Evolutionary conservation across 92 coral and sea anemone genomes (phyloP).

Genomic region (Anthopleura xanthogrammica): DNA sequence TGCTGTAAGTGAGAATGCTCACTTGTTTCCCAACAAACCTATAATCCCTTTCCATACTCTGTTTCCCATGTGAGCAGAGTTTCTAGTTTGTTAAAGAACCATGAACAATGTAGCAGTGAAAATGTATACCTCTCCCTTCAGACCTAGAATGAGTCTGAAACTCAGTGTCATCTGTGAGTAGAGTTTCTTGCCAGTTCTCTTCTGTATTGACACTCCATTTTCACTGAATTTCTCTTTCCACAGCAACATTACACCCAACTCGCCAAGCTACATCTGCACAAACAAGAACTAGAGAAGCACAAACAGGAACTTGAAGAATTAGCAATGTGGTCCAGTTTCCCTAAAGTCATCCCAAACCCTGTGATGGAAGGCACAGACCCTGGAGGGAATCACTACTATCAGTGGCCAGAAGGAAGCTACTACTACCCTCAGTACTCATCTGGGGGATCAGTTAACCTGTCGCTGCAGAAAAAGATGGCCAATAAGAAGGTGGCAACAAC

Average conservation of each 20-base stretch:
- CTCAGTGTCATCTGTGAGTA: too few species aligned
- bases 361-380: constrained; percentile 22
- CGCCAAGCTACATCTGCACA: constrained; percentile 89
- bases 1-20: too few species aligned
- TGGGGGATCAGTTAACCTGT: constrained; percentile 65
- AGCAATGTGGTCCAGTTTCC: constrained; percentile 83
- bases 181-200: not conserved
- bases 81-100: too few species aligned
- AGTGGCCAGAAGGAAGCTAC: not conserved
- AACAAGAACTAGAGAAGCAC: constrained; percentile 95
- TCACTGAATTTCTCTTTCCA: not conserved
- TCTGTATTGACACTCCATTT: not conserved
- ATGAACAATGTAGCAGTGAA: too few species aligned
- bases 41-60: too few species aligned
- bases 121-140: too few species aligned
- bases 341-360: constrained; percentile 54
- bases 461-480: constrained; percentile 67
- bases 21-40: too few species aligned
- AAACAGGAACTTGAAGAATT: constrained; percentile 96
- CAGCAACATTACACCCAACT: constrained; percentile 97
- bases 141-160: too few species aligned
- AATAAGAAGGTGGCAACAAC: constrained; percentile 10
- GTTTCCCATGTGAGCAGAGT: too few species aligned
- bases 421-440: constrained; percentile 9
- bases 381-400: not conserved